These are phyloP conservation scores for Aphelenchoides besseyi DNA, from an alignment of 1,140 invertebrate species.

Conservation along the genomic window DNA sequence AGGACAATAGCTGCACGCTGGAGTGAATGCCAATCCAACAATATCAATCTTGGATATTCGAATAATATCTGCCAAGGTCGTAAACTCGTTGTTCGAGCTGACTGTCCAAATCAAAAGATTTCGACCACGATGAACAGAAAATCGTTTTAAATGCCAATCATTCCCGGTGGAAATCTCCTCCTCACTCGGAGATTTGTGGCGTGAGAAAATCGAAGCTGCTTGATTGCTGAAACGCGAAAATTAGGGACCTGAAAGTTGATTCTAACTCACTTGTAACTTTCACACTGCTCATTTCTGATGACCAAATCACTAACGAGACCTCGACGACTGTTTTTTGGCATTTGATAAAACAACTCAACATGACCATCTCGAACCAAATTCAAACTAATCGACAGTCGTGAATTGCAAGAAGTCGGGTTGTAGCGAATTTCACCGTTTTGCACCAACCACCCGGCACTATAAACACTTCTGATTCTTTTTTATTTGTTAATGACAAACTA, in stretches of 20 bases:
- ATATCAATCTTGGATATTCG: slow-evolving; percentile 52
- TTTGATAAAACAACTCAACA: slow-evolving; percentile 52
- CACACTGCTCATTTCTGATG: slow-evolving; percentile 58
- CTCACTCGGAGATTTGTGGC: slow-evolving; percentile 15
- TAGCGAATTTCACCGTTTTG: slow-evolving; percentile 55
- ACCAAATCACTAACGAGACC: slow-evolving; percentile 32
- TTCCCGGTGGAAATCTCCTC: slow-evolving; percentile 35
- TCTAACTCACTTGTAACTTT: slow-evolving; percentile 57
- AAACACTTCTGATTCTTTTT: slow-evolving; percentile 7
- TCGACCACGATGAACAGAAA: slow-evolving; percentile 47
- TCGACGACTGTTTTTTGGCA: slow-evolving; percentile 51
- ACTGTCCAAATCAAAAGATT: slow-evolving; percentile 61
- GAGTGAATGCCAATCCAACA: slow-evolving; percentile 67
- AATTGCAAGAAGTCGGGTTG: slow-evolving; percentile 55
- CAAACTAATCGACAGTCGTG: slow-evolving; percentile 50
- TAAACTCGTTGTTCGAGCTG: slow-evolving; percentile 42
- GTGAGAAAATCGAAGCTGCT: slow-evolving; percentile 13
- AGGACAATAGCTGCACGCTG: slow-evolving; percentile 68
- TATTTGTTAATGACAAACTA: not conserved
- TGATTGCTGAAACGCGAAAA: no score
- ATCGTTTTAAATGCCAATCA: slow-evolving; percentile 45
- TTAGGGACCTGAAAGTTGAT: slow-evolving; percentile 5
- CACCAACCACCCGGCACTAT: slow-evolving; percentile 54
- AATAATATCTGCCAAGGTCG: slow-evolving; percentile 47
- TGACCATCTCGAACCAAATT: slow-evolving; percentile 51